These are phyloP conservation scores for Metaphire vulgaris DNA, from an alignment of 1,140 invertebrate genomes.

Conservation along the genomic window DNA sequence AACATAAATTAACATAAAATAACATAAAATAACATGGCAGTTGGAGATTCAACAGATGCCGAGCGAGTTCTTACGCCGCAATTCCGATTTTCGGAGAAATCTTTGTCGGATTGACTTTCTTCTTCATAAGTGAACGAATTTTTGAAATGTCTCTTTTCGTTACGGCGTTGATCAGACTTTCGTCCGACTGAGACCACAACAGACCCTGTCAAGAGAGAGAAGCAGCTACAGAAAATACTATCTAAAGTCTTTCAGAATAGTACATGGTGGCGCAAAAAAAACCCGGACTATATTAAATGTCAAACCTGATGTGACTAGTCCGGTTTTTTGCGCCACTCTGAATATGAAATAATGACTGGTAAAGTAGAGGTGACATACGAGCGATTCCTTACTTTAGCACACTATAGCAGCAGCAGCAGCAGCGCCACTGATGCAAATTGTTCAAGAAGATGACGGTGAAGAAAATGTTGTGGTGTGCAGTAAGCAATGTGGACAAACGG, in stretches of 20 bases:
- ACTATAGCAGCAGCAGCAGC: too few species aligned
- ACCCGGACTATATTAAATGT: too few species aligned
- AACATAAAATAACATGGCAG: too few species aligned
- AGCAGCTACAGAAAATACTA: neutral
- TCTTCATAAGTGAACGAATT: neutral
- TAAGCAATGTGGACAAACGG: too few species aligned
- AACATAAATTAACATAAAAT: too few species aligned
- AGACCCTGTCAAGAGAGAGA: neutral
- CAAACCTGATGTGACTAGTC: too few species aligned
- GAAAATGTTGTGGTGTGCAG: too few species aligned
- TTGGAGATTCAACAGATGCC: too few species aligned
- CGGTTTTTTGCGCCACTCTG: too few species aligned
- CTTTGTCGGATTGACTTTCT: neutral
- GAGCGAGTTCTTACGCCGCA: neutral
- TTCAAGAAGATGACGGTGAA: too few species aligned
- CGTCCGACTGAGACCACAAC: neutral
- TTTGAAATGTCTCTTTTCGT: neutral
- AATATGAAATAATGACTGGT: neutral
- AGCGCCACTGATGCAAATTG: too few species aligned
- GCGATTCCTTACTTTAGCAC: neutral
- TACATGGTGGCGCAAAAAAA: neutral
- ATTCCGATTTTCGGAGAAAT: neutral
- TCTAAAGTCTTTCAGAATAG: neutral
- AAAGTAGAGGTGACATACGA: neutral
- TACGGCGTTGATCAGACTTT: neutral